Conservation (phyloP, 2,888 invertebrate species). For the Agrochola litura region DNA sequence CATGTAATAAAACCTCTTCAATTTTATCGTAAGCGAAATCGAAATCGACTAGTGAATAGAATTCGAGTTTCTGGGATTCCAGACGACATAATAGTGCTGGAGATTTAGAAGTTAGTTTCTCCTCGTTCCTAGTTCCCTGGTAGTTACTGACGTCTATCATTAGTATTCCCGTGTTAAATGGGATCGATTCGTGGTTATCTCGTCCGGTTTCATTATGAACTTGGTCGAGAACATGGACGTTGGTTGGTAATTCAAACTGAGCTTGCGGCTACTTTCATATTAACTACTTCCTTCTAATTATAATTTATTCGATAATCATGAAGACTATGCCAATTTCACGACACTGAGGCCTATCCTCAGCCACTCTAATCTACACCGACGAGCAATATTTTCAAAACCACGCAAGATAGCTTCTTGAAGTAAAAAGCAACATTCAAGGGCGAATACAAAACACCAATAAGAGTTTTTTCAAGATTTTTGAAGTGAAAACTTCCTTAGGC, state of each 20-base stretch:
- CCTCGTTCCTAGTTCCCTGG: neutral
- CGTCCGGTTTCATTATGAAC: neutral
- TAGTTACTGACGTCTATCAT: slow-evolving; percentile 17
- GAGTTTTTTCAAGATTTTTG: no score
- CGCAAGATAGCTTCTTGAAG: no score
- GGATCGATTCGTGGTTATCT: slow-evolving; percentile 16
- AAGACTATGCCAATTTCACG: neutral
- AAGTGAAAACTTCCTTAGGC: no score
- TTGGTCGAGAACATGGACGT: slow-evolving; percentile 3
- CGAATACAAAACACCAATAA: no score
- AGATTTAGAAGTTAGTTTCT: slow-evolving; percentile 19
- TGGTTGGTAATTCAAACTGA: slow-evolving; percentile 1
- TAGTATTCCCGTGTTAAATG: slow-evolving; percentile 16
- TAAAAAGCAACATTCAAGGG: no score
- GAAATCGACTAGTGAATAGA: slow-evolving; percentile 9
- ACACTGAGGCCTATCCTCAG: neutral
- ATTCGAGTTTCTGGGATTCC: slow-evolving; percentile 6
- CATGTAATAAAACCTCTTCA: slow-evolving; percentile 22
- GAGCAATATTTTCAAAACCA: no score
- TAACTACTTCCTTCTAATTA: neutral
- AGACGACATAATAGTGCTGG: slow-evolving; percentile 26
- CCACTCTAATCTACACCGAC: neutral
- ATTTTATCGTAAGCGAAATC: slow-evolving; percentile 27
- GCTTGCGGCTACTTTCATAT: neutral
- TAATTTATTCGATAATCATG: neutral